Percentiles rank a stretch among this genome's conserved stretches.
Evolutionary conservation across 2,888 invertebrate species (phyloP).

Genomic region (Nomada flava): DNA sequence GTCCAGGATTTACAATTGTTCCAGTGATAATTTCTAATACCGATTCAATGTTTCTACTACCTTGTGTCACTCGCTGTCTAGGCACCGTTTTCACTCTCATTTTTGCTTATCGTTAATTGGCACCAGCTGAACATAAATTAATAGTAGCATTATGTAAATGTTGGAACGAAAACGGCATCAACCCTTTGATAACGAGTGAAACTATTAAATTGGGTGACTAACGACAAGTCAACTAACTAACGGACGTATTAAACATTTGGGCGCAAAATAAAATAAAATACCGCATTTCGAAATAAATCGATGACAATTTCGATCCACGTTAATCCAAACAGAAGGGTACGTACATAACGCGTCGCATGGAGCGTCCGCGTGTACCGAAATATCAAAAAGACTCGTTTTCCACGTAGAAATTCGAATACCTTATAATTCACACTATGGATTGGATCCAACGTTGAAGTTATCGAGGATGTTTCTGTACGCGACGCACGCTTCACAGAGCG

Average conservation of each 20-base stretch:
- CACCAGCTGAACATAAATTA: neutral
- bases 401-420: neutral
- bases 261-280: neutral
- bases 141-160: neutral
- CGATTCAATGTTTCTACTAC: slow-evolving; percentile 4
- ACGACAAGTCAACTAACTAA: too few species aligned
- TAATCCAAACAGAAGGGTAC: neutral
- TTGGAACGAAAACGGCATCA: neutral
- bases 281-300: neutral
- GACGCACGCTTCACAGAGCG: slow-evolving; percentile 45
- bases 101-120: slow-evolving; percentile 34
- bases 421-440: neutral
- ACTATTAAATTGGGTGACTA: too few species aligned
- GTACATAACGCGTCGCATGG: neutral
- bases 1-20: neutral
- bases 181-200: too few species aligned
- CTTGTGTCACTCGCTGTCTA: slow-evolving; percentile 64
- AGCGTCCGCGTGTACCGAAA: too few species aligned
- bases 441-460: slow-evolving; percentile 5
- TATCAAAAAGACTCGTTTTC: neutral
- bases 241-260: too few species aligned
- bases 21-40: neutral
- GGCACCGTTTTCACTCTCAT: slow-evolving; percentile 80
- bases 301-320: neutral
- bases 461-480: slow-evolving; percentile 8